Evolutionary conservation across 37 sponge, comb jelly and placozoan genomes (phyloP), one percentile per base, ranked within the genome.

Genomic region (Mnemiopsis leidyi): DNA sequence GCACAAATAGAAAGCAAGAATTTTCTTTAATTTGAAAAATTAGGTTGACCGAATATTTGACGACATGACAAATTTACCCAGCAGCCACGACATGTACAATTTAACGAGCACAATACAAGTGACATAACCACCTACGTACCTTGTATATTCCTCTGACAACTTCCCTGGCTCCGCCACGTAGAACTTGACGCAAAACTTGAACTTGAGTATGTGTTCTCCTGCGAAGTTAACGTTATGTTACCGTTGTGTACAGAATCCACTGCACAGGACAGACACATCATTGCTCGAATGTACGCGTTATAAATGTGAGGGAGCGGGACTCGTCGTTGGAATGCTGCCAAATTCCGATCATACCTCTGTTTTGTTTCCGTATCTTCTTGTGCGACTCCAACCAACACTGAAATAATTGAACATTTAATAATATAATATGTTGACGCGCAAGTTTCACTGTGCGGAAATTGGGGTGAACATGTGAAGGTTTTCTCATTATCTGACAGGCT

Each of bases 131-230:
- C 26, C 9, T 26, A 39, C 30, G 30, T 92, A 94, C 39, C 97
- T 88, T 24, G 97, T 98, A 32, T 95, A 88, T 92, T 98, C 99
- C 92, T 98, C 97, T 23, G 95, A 94, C 0, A 98, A 95, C 31
- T 93, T 92, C 40, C 76, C 36, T 0, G 99, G 99, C 68, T 96
- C 96, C 48, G 94, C 39, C 20, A 96, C 95, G 92, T 95, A 98
- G 94, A 95, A 98, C 83, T 94, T 96, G 36, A 98, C 96, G 30
- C 96, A 93, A 48, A 98, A 95, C 69, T 96, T 83, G 25, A 97
- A 79, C 82, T 79, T 79, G 82, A 79, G 37, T 79, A 79, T 79
- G 82, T 79, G 36, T 32, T 79, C 82, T 13, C 82, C 82, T 79
- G 82, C 7, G 32, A 79, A 13, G 7, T 48, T 13, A 48, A n/a